phyloP scores from a whole-genome alignment of 2,888 invertebrate species.

The Tanytarsus gracilentus region DNA sequence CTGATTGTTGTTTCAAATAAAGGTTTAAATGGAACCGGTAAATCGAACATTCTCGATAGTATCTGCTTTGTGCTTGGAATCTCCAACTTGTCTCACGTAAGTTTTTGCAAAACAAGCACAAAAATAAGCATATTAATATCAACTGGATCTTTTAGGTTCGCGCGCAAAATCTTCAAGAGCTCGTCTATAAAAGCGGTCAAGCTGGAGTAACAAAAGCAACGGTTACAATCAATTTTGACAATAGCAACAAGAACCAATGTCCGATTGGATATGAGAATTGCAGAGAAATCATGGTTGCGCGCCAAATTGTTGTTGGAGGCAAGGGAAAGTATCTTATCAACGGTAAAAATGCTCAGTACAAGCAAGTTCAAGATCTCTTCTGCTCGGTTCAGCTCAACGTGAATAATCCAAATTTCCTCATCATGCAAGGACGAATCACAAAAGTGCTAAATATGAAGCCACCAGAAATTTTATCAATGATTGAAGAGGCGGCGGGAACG shows the following conservation, averaged over 20 bases:
- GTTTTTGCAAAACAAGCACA: constrained; percentile 34
- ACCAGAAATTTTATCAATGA: constrained; percentile 90
- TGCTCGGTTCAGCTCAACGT: constrained; percentile 95
- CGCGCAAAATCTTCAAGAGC: constrained; percentile 80
- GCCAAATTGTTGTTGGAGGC: constrained; percentile 75
- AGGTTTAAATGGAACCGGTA: constrained; percentile 86
- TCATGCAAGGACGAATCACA: constrained; percentile 98
- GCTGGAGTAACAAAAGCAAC: constrained; percentile 92
- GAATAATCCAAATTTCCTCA: constrained; percentile 98
- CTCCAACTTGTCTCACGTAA: constrained; percentile 80
- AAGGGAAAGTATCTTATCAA: constrained; percentile 92
- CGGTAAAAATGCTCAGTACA: constrained; percentile 81
- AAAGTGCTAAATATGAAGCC: constrained; percentile 99
- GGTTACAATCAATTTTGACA: constrained; percentile 93
- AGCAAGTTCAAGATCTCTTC: constrained; percentile 87
- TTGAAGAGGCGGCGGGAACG: constrained; percentile 98
- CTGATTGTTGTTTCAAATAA: not conserved
- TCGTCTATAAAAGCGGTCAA: constrained; percentile 97
- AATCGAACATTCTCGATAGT: constrained; percentile 93
- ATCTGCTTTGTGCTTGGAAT: constrained; percentile 98
- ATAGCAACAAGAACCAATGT: constrained; percentile 65
- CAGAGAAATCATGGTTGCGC: constrained; percentile 83
- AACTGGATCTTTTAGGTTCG: constrained; percentile 58
- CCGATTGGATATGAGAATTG: constrained; percentile 88
- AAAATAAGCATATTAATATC: not conserved